Conservation (phyloP, 2,888 invertebrate genomes). For the Eumacrocentrus americanus region DNA sequence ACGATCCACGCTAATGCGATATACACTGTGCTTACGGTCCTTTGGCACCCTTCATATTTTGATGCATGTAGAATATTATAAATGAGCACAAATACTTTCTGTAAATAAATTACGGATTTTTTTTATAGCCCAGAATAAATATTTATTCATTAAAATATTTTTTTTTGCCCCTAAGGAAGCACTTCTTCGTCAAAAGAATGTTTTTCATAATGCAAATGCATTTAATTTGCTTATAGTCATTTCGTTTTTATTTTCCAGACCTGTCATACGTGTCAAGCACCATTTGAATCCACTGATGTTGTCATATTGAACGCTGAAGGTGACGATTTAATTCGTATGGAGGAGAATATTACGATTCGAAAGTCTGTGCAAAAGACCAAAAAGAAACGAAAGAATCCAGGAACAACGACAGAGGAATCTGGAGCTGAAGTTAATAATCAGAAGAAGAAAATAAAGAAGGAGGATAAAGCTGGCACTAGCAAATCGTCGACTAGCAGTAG, state of each 20-base stretch:
- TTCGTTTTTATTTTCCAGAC: slow-evolving; percentile 36
- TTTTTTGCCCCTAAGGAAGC: slow-evolving; percentile 8
- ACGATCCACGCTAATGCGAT: too few species aligned
- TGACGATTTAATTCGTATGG: slow-evolving; percentile 64
- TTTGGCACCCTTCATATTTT: too few species aligned
- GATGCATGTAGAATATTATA: too few species aligned
- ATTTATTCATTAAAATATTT: slow-evolving; percentile 35
- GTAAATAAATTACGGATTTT: too few species aligned
- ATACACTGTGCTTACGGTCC: too few species aligned
- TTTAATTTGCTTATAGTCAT: slow-evolving; percentile 4
- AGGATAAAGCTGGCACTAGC: slow-evolving; percentile 55
- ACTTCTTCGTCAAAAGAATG: too few species aligned
- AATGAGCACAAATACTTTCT: too few species aligned
- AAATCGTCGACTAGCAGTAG: slow-evolving; percentile 48
- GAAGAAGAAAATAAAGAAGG: slow-evolving; percentile 55
- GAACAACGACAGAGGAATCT: slow-evolving; percentile 54
- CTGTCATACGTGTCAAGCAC: slow-evolving; percentile 74
- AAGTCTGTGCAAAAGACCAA: slow-evolving; percentile 71
- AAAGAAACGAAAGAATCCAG: slow-evolving; percentile 69
- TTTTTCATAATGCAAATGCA: too few species aligned
- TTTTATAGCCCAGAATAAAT: too few species aligned
- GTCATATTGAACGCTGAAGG: slow-evolving; percentile 79
- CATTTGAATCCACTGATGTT: slow-evolving; percentile 79
- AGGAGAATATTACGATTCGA: slow-evolving; percentile 76
- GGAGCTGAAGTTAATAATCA: slow-evolving; percentile 16